phyloP scores from a whole-genome alignment of 2,797 vertebrate species.

The Morelia viridis region DNA sequence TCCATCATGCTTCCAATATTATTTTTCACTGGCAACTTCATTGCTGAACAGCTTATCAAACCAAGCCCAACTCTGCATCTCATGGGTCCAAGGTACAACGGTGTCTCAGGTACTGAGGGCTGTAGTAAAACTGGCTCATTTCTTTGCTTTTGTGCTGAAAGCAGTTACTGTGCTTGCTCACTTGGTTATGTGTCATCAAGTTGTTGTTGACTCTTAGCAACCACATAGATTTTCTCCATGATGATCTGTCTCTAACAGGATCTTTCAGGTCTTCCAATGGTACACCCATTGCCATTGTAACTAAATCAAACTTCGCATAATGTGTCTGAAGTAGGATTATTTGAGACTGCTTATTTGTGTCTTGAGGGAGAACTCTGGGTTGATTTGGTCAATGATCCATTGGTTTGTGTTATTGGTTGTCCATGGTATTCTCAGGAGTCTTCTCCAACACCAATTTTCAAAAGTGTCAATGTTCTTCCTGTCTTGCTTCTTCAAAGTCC shows the following conservation, averaged over 20 bases:
- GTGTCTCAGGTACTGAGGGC: no score
- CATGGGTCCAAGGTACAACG: no score
- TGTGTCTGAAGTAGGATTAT: neutral
- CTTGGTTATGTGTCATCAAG: no score
- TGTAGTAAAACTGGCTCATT: neutral
- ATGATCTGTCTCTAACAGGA: no score
- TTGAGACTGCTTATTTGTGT: neutral
- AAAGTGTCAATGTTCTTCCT: neutral
- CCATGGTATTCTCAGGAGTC: neutral
- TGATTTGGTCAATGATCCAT: neutral
- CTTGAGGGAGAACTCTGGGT: neutral
- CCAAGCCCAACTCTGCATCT: no score
- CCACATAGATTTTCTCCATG: neutral
- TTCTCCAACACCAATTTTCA: neutral
- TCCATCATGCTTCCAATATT: no score
- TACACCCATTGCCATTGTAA: neutral
- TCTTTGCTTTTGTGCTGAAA: neutral
- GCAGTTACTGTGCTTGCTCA: neutral
- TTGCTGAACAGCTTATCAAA: no score
- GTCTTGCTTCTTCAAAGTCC: neutral
- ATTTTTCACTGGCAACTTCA: no score
- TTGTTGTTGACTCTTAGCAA: no score
- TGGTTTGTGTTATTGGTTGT: neutral
- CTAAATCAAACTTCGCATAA: neutral
- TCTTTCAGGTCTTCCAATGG: no score